phyloP scores from a whole-genome alignment of 2,888 invertebrate species.

The Parnassius glacialis region DNA sequence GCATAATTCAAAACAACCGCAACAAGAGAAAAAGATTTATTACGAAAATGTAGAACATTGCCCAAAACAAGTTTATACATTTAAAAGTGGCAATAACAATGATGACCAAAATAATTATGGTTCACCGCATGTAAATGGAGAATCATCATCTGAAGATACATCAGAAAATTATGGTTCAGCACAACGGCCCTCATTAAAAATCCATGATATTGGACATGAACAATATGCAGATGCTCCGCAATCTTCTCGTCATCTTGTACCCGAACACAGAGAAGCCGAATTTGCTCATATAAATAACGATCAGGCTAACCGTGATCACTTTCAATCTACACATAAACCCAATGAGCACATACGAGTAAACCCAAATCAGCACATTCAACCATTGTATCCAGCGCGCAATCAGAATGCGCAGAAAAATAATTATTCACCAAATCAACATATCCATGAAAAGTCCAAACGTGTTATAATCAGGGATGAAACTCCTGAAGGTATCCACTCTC shows the following conservation, averaged over 20 bases:
- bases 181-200: conserved; percentile 7
- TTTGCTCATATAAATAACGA: conserved; percentile 26
- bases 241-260: conserved; percentile 29
- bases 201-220: conserved; percentile 24
- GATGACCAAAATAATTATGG: conserved; percentile 15
- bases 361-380: conserved; percentile 52
- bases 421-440: conserved; percentile 18
- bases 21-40: conserved; percentile 46
- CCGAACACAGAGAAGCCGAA: conserved; percentile 37
- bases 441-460: conserved; percentile 56
- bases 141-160: conserved; percentile 2
- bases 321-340: conserved; percentile 44
- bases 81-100: conserved; percentile 44
- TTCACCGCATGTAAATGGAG: neutral
- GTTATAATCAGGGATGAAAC: conserved; percentile 61
- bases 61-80: conserved; percentile 55
- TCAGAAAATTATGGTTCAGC: conserved; percentile 1
- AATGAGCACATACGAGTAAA: conserved; percentile 53
- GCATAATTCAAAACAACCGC: conserved; percentile 47
- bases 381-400: conserved; percentile 30
- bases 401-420: conserved; percentile 29
- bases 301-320: conserved; percentile 37
- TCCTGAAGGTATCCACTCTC: conserved; percentile 53
- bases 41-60: conserved; percentile 47
- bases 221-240: conserved; percentile 25